phyloP scores from a whole-genome alignment of 2,888 invertebrate genomes.

The Parthenolecanium corni region DNA sequence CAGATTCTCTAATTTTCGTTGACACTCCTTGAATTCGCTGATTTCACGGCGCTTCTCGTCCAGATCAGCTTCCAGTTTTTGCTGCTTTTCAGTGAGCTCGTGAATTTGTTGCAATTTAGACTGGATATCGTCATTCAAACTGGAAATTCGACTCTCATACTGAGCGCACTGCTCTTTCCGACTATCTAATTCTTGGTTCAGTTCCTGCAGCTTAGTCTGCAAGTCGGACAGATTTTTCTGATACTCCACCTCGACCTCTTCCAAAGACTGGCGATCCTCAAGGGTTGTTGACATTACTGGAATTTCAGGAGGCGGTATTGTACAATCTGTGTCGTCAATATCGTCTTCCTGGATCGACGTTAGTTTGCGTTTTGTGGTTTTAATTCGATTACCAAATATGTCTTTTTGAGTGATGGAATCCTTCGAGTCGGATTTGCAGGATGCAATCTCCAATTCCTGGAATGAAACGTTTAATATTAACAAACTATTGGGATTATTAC shows the following conservation, averaged over 20 bases:
- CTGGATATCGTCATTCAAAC: not conserved
- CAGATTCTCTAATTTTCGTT: not conserved
- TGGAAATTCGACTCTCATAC: not conserved
- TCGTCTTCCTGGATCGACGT: too few relatives aligned
- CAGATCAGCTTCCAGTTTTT: conserved; percentile 3
- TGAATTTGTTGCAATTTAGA: not conserved
- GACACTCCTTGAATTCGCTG: not conserved
- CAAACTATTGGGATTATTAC: not conserved
- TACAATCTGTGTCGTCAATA: too few relatives aligned
- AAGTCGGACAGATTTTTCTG: not conserved
- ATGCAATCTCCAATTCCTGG: not conserved
- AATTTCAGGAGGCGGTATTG: too few relatives aligned
- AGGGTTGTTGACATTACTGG: too few relatives aligned
- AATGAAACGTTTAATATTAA: not conserved
- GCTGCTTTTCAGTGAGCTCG: not conserved
- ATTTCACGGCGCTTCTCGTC: conserved; percentile 5
- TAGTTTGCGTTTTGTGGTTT: too few relatives aligned
- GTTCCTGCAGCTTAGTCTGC: not conserved
- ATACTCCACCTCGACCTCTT: not conserved
- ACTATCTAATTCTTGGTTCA: not conserved
- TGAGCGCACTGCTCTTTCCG: not conserved
- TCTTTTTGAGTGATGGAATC: too few relatives aligned
- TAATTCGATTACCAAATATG: too few relatives aligned
- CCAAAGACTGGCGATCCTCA: too few relatives aligned
- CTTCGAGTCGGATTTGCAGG: not conserved